Conservation (phyloP, 2,113 vertebrate species). For the Boulengeromyrus knoepffleri region DNA sequence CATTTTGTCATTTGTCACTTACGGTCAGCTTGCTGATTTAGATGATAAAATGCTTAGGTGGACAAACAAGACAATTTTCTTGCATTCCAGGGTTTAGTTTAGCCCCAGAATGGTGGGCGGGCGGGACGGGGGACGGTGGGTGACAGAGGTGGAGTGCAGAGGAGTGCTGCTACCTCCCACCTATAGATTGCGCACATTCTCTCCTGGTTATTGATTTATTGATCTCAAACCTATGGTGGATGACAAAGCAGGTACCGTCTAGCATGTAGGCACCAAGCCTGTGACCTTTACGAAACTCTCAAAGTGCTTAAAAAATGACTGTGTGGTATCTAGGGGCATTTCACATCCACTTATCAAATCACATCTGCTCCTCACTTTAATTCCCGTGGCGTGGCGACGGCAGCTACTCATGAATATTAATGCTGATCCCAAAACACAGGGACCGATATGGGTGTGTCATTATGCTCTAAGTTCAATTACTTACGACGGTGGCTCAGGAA, state of each 20-base stretch:
- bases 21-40: neutral
- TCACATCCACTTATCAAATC: neutral
- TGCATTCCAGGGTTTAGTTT: neutral
- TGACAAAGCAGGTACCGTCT: neutral
- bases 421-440: neutral
- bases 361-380: neutral
- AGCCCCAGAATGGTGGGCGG: neutral
- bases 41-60: neutral
- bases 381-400: neutral
- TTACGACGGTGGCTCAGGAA: neutral
- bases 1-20: neutral
- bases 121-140: neutral
- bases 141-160: neutral
- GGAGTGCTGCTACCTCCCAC: neutral
- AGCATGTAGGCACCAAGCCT: neutral
- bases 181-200: neutral
- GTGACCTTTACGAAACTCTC: neutral
- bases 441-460: neutral
- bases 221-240: neutral
- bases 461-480: slow-evolving; percentile 12
- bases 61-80: neutral
- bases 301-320: neutral
- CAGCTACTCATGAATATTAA: neutral
- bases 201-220: neutral
- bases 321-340: neutral